Percentiles rank a stretch among this genome's conserved stretches.
Conservation (phyloP, 2,888 invertebrate genomes). For the Epinotia nisella region DNA sequence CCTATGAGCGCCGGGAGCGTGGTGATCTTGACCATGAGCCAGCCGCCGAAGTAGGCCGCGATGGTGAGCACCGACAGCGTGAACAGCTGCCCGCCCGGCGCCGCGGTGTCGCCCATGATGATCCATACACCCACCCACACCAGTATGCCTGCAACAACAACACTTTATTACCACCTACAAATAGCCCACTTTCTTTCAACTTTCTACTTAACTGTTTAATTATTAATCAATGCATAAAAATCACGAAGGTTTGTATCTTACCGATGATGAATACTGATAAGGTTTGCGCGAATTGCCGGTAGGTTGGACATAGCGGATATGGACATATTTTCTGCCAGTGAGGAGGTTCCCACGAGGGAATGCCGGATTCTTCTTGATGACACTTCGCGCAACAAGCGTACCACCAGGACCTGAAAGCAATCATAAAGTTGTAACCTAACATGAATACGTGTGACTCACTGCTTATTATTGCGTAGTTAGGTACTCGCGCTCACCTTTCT, state of each 20-base stretch:
- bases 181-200: conserved; percentile 18
- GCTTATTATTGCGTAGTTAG: background rate
- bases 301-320: conserved; percentile 93
- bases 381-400: conserved; percentile 92
- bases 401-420: conserved; percentile 90
- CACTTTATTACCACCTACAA: conserved; percentile 25
- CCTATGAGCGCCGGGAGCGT: conserved; percentile 94
- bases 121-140: conserved; percentile 91
- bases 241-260: conserved; percentile 57
- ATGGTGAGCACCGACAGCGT: conserved; percentile 90
- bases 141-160: conserved; percentile 81
- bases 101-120: conserved; percentile 90
- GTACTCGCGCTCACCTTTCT: conserved; percentile 69
- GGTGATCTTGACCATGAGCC: conserved; percentile 89
- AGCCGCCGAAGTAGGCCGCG: conserved; percentile 92
- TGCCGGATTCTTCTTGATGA: conserved; percentile 88
- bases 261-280: conserved; percentile 89
- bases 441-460: conserved; percentile 14
- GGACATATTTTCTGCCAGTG: conserved; percentile 93
- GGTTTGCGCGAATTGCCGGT: conserved; percentile 92
- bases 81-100: conserved; percentile 93
- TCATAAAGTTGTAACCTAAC: conserved; percentile 28
- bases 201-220: conserved; percentile 15
- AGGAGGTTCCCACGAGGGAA: conserved; percentile 92
- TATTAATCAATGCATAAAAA: conserved; percentile 9